Evolutionary conservation across 2,888 invertebrate genomes (phyloP).

Genomic region (Disparrhopalites patrizii): DNA sequence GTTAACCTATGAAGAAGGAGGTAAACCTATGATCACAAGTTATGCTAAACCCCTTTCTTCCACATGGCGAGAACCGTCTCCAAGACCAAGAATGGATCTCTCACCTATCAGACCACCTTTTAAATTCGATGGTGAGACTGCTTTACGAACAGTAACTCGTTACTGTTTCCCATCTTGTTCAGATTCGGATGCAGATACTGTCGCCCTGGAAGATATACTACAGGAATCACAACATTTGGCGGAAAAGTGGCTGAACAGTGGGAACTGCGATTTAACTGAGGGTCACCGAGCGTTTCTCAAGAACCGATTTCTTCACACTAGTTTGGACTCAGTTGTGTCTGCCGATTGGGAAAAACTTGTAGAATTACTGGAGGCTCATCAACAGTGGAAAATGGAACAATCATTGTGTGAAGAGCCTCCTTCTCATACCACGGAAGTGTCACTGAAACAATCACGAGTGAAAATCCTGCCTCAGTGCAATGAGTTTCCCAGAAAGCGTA

Average conservation of each 20-base stretch:
- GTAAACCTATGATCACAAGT: conserved; percentile 17
- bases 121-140: conserved; percentile 13
- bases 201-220: conserved; percentile 7
- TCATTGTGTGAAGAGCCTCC: neutral
- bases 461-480: conserved; percentile 2
- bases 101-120: conserved; percentile 8
- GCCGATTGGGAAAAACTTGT: conserved; percentile 12
- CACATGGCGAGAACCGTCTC: neutral
- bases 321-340: neutral
- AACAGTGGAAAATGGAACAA: conserved; percentile 15
- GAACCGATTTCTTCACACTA: neutral
- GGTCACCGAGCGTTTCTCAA: conserved; percentile 6
- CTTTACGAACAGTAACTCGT: conserved; percentile 7
- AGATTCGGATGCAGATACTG: conserved; percentile 1
- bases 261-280: neutral
- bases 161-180: conserved; percentile 18
- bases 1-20: neutral
- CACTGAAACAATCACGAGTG: neutral
- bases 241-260: neutral
- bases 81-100: conserved; percentile 5
- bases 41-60: conserved; percentile 2
- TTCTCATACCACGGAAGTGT: neutral
- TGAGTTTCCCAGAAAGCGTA: conserved; percentile 9
- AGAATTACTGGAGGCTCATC: conserved; percentile 5
- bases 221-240: neutral